Percentiles rank a stretch among this genome's conserved stretches.
Evolutionary conservation across 2,113 vertebrate species (phyloP).

Genomic region (Scalopus aquaticus): DNA sequence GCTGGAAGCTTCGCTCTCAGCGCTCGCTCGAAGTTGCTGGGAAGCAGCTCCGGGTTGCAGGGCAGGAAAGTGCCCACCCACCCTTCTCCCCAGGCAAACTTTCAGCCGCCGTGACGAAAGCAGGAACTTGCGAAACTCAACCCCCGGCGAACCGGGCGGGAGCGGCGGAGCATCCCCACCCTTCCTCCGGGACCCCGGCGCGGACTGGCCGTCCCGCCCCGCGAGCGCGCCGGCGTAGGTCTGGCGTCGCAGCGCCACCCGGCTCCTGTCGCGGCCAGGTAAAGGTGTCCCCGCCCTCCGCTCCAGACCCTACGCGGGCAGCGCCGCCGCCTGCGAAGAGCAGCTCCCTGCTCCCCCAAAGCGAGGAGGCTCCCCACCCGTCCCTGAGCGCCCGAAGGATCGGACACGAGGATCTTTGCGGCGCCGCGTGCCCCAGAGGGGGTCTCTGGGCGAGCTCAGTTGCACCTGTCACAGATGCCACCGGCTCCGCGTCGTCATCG

Average conservation of each 20-base stretch:
- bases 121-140: constrained; percentile 68
- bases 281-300: not conserved
- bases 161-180: not conserved
- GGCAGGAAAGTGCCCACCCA: constrained; percentile 25
- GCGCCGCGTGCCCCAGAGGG: not conserved
- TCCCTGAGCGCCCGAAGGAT: not conserved
- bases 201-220: not conserved
- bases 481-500: not conserved
- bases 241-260: no score
- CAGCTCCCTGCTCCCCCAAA: no score
- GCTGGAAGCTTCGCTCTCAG: not conserved
- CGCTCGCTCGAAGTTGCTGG: not conserved
- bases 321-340: not conserved
- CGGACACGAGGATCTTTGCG: not conserved
- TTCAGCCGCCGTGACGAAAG: constrained; percentile 58
- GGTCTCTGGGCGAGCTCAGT: not conserved
- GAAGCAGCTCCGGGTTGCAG: constrained; percentile 72
- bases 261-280: constrained; percentile 18
- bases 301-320: no score
- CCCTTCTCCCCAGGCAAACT: constrained; percentile 41
- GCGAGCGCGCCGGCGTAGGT: not conserved
- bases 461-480: not conserved
- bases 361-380: not conserved
- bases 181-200: not conserved
- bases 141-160: not conserved